Percentiles rank a stretch among this genome's conserved stretches.
Conservation (phyloP, 92 coral and sea anemone species). For the Scolanthus callimorphus region DNA sequence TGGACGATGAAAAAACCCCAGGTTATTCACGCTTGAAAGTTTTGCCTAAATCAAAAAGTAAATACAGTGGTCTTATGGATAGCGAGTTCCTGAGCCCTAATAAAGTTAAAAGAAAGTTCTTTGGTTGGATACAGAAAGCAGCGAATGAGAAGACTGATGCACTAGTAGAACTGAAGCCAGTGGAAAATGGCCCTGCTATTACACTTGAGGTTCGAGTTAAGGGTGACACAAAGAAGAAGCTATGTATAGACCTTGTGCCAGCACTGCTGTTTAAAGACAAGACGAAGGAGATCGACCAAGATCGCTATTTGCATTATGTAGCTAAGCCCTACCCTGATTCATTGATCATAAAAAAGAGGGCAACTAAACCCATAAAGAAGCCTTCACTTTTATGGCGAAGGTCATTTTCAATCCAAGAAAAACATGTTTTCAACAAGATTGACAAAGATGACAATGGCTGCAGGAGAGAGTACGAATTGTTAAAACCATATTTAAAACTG, state of each 20-base stretch:
- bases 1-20: constrained; percentile 31
- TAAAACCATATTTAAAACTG: constrained; percentile 49
- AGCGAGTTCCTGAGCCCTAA: constrained; percentile 28
- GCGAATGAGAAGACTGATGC: neutral
- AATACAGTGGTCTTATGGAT: constrained; percentile 27
- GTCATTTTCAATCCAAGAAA: constrained; percentile 72
- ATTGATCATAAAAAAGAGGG: neutral
- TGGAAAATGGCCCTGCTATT: constrained; percentile 28
- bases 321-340: constrained; percentile 17
- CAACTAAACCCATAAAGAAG: neutral
- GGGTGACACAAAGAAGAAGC: neutral
- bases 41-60: constrained; percentile 8
- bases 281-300: neutral
- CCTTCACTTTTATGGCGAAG: constrained; percentile 60
- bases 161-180: neutral
- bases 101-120: constrained; percentile 53
- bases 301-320: constrained; percentile 5
- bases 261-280: constrained; percentile 33
- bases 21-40: constrained; percentile 43
- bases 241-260: constrained; percentile 28
- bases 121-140: constrained; percentile 31
- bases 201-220: constrained; percentile 9
- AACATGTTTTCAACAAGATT: constrained; percentile 50
- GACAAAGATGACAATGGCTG: constrained; percentile 74
- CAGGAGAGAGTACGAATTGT: constrained; percentile 65